Conservation (phyloP, 1,140 invertebrate species). For the Drosophila dunni region DNA sequence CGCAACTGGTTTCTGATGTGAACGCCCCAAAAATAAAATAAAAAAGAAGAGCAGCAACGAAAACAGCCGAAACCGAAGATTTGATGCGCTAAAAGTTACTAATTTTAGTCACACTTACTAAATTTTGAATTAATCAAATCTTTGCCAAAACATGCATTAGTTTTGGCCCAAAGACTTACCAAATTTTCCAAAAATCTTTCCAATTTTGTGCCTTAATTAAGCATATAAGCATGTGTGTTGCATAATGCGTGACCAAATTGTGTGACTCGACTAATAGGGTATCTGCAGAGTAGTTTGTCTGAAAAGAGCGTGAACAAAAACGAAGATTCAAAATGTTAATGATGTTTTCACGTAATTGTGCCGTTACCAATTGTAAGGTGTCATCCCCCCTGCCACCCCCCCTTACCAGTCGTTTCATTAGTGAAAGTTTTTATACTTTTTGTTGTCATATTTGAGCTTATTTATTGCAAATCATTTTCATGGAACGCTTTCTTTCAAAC, state of each 20-base stretch:
- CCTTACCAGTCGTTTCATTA: conserved; percentile 53
- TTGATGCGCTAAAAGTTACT: conserved; percentile 10
- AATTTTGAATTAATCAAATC: too few relatives aligned
- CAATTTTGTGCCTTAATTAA: too few relatives aligned
- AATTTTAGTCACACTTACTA: too few relatives aligned
- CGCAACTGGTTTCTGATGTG: conserved; percentile 48
- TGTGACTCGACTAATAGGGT: conserved; percentile 5
- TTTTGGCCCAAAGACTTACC: too few relatives aligned
- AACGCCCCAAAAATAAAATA: conserved; percentile 37
- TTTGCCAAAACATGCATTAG: too few relatives aligned
- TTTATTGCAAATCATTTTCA: conserved; percentile 57
- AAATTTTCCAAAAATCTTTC: too few relatives aligned
- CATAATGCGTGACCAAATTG: not conserved
- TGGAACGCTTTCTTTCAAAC: conserved; percentile 48
- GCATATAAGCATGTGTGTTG: not conserved
- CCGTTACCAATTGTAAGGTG: conserved; percentile 58
- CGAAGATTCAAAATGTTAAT: conserved; percentile 62
- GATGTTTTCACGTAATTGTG: conserved; percentile 53
- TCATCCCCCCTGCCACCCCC: not conserved
- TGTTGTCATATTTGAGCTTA: conserved; percentile 50
- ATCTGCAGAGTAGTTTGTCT: conserved; percentile 1
- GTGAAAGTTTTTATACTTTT: conserved; percentile 66
- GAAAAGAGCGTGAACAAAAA: conserved; percentile 31
- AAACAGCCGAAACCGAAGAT: conserved; percentile 20
- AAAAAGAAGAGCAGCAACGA: conserved; percentile 15